Conservation (phyloP, 2,797 vertebrate genomes). For the Okamejei kenojei region DNA sequence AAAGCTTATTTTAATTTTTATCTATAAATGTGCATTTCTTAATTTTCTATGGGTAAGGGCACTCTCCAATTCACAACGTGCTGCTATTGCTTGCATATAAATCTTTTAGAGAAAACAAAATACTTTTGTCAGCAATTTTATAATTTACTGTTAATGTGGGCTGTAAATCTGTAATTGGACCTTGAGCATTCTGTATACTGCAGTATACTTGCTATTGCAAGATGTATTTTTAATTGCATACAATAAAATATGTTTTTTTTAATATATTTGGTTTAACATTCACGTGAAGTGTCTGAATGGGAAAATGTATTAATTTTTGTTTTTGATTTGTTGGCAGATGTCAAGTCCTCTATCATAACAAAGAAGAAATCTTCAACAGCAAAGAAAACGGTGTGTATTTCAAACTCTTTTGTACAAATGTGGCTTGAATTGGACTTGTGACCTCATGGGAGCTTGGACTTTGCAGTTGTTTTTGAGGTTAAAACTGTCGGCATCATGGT, state of each 20-base stretch:
- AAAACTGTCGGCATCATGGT: too few species aligned
- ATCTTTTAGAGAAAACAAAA: not conserved
- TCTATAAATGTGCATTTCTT: not conserved
- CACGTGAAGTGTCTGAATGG: not conserved
- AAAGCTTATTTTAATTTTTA: conserved; percentile 20
- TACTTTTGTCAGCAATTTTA: not conserved
- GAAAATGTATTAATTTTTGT: not conserved
- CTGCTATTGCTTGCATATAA: conserved; percentile 2
- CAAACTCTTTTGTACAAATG: not conserved
- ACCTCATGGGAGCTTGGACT: not conserved
- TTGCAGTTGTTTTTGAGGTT: too few species aligned
- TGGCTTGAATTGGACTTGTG: not conserved
- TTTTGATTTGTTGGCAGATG: conserved; percentile 58
- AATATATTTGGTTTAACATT: not conserved
- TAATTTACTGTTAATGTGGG: not conserved
- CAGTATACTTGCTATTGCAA: not conserved
- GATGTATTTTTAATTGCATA: conserved; percentile 8
- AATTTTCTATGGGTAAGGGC: not conserved
- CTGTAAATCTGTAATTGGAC: not conserved
- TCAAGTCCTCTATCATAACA: conserved; percentile 60
- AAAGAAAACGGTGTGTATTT: conserved; percentile 75
- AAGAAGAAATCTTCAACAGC: conserved; percentile 79
- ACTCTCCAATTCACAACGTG: not conserved
- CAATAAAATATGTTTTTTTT: not conserved
- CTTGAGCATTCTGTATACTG: not conserved